phyloP scores from a whole-genome alignment of 1,140 invertebrate genomes.

The Camponotus vicinus region DNA sequence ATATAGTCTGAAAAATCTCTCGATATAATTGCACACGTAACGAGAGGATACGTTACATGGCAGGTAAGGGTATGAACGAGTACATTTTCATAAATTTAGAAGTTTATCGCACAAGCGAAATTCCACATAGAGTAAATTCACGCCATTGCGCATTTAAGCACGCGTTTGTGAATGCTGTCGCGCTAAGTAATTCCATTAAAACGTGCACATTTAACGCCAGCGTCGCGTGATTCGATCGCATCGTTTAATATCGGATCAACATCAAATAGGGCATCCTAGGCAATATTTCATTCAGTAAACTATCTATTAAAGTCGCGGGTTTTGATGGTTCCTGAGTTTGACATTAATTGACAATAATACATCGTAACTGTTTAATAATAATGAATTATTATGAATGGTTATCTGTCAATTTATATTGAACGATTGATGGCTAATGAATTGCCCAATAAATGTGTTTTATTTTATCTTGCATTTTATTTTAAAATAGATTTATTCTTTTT shows the following conservation, averaged over 20 bases:
- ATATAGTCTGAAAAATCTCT: neutral
- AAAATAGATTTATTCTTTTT: neutral
- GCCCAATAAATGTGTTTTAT: neutral
- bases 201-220: constrained; percentile 33
- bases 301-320: constrained; percentile 49
- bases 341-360: constrained; percentile 60
- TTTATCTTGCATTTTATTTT: neutral
- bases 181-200: constrained; percentile 48
- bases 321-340: constrained; percentile 36
- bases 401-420: constrained; percentile 15
- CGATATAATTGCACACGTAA: neutral
- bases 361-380: constrained; percentile 27
- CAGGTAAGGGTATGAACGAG: neutral
- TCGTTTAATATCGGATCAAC: constrained; percentile 45
- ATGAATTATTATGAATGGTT: constrained; percentile 40
- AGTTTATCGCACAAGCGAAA: constrained; percentile 32
- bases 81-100: constrained; percentile 45
- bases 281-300: constrained; percentile 45
- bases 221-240: constrained; percentile 16
- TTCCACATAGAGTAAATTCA: neutral
- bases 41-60: neutral
- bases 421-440: neutral
- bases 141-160: constrained; percentile 7
- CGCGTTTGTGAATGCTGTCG: neutral
- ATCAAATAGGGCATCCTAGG: neutral